Evolutionary conservation across 2,888 invertebrate genomes (phyloP), one percentile per base, ranked within the genome.

Genomic region (Cryptocheilus praepositus): DNA sequence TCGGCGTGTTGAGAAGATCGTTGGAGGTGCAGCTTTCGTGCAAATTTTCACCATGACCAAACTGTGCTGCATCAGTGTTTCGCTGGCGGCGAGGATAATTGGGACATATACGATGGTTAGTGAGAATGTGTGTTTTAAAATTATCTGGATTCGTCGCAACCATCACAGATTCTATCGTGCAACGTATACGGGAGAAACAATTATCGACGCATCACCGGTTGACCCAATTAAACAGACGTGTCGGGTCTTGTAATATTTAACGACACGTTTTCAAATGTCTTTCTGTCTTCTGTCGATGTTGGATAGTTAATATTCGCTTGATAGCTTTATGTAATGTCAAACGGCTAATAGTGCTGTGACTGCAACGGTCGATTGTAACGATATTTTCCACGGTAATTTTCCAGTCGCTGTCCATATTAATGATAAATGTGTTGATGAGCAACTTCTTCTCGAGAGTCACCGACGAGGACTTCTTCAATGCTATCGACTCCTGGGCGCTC

Each of bases 21-120:
- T 49, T 13, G n/a, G 25, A 19, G 21, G 22, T 15, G 21, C 25
- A 3, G 25, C 19, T 49, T 8, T 21, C 4, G 2, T 4, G 15
- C 16, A 36, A n/a, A 51, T 21, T 25, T 16, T 3, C 15, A 52
- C 15, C 8, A 86, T 86, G 85, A 73, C 59, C 51, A 77, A 78
- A 43, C 56, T 83, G 52, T 86, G 86, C 64, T 86, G 86, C 65
- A 73, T 88, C 11, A 79, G 84, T 21, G 66, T 83, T 65, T 83
- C 88, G 55, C 71, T 86, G 57, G 83, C 84, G 22, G 81, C 85
- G 1, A 85, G 84, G 68, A 83, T 89, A 15, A 85, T 89, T 58
- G 84, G 86, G 21, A 82, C 84, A 16, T 84, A 87, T 56, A 86
- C 87, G 58, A 78, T 89, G 85, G 89, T 89, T 68, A 82, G 86